Evolutionary conservation across 2,113 vertebrate genomes (phyloP).

Genomic region (Podiceps cristatus): DNA sequence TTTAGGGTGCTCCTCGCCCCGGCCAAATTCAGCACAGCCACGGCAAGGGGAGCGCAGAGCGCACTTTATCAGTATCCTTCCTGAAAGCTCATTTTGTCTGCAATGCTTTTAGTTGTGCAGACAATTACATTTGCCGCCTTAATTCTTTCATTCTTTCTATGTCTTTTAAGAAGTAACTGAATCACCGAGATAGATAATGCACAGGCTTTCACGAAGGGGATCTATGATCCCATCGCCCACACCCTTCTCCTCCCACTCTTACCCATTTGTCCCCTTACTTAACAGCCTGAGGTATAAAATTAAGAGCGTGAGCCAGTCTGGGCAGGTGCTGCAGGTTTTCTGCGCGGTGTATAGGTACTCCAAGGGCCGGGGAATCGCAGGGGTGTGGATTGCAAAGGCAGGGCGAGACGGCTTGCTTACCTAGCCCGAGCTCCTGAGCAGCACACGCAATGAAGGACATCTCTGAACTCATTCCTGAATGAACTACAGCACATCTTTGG

Average conservation of each 20-base stretch:
- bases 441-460: neutral
- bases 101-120: slow-evolving; percentile 22
- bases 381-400: neutral
- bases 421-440: neutral
- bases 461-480: neutral
- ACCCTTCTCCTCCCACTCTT: neutral
- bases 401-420: neutral
- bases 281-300: neutral
- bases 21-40: neutral
- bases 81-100: slow-evolving; percentile 12
- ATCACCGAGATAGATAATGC: neutral
- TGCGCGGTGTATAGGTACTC: fast-evolving
- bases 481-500: neutral
- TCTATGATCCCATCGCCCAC: neutral
- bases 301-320: neutral
- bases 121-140: slow-evolving; percentile 31
- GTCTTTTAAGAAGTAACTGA: slow-evolving; percentile 32
- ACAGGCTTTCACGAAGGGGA: neutral
- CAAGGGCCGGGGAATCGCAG: neutral
- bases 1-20: neutral
- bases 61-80: neutral
- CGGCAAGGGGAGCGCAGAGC: neutral
- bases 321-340: neutral
- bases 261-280: neutral
- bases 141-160: slow-evolving; percentile 32